phyloP scores from a whole-genome alignment of 2,888 invertebrate genomes.

The Phortica okadai region DNA sequence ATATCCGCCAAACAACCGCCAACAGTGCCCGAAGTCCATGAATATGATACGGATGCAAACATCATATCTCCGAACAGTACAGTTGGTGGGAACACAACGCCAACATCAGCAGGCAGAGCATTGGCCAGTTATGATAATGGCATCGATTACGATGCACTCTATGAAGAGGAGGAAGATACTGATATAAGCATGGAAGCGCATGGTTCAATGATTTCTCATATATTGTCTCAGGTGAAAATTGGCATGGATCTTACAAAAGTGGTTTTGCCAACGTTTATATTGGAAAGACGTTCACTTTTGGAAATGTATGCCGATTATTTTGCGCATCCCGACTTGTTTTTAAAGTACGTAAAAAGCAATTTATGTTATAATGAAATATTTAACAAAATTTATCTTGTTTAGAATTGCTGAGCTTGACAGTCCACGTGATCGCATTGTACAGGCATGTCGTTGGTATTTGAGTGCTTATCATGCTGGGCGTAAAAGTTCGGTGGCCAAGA shows the following conservation, averaged over 20 bases:
- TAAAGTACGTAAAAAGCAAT: slow-evolving; percentile 80
- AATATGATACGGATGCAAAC: slow-evolving; percentile 65
- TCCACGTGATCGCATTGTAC: slow-evolving; percentile 93
- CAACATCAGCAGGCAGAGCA: slow-evolving; percentile 19
- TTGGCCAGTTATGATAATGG: slow-evolving; percentile 80
- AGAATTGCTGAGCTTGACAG: slow-evolving; percentile 93
- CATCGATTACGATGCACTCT: slow-evolving; percentile 90
- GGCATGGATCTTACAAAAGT: slow-evolving; percentile 99
- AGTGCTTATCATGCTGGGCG: slow-evolving; percentile 99
- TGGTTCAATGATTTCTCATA: slow-evolving; percentile 97
- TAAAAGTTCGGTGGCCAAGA: slow-evolving; percentile 97
- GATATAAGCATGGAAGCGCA: slow-evolving; percentile 96
- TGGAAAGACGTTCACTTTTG: slow-evolving; percentile 96
- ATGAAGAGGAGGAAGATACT: slow-evolving; percentile 92
- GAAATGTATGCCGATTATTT: slow-evolving; percentile 99
- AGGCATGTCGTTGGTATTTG: slow-evolving; percentile 97
- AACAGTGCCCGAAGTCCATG: slow-evolving; percentile 68
- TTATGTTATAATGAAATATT: slow-evolving; percentile 3
- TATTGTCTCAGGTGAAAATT: slow-evolving; percentile 97
- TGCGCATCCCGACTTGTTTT: slow-evolving; percentile 98
- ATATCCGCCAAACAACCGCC: slow-evolving; percentile 40
- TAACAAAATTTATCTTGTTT: not conserved
- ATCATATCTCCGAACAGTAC: slow-evolving; percentile 45
- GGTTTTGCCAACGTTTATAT: slow-evolving; percentile 97
- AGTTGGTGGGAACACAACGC: not conserved